Conservation (phyloP, 2,888 invertebrate genomes). For the Celastrina argiolus region DNA sequence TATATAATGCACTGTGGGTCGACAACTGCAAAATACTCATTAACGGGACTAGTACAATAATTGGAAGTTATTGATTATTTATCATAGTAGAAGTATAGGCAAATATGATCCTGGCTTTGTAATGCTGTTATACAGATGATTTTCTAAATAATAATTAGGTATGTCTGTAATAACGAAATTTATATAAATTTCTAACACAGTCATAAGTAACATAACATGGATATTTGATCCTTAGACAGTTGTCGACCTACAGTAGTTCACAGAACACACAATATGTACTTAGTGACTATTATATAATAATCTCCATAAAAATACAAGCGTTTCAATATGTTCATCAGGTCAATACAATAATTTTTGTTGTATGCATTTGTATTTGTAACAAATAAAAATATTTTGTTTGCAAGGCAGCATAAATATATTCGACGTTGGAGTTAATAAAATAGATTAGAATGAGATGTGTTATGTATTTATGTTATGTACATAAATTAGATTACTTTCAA, state of each 20-base stretch:
- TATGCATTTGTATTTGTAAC: not conserved
- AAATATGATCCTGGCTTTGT: too few relatives aligned
- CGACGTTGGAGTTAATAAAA: conserved; percentile 11
- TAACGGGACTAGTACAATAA: not conserved
- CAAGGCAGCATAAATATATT: conserved; percentile 5
- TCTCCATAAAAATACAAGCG: conserved; percentile 31
- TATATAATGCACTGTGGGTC: not conserved
- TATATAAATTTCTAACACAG: not conserved
- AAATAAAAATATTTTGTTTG: not conserved
- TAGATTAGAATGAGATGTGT: too few relatives aligned
- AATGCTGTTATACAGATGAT: too few relatives aligned
- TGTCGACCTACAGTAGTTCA: conserved; percentile 31
- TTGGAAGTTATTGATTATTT: not conserved
- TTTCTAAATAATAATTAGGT: too few relatives aligned
- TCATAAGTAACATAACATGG: not conserved
- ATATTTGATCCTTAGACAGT: not conserved
- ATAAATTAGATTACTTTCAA: not conserved
- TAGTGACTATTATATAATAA: conserved; percentile 36
- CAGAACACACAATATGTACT: conserved; percentile 17
- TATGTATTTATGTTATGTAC: not conserved
- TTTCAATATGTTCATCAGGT: conserved; percentile 19
- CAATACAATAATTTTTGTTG: not conserved
- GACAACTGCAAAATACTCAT: not conserved
- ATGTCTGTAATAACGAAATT: too few relatives aligned
- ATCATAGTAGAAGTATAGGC: too few relatives aligned